phyloP scores from a whole-genome alignment of 2,888 invertebrate genomes.

The Drosophila prostipennis region DNA sequence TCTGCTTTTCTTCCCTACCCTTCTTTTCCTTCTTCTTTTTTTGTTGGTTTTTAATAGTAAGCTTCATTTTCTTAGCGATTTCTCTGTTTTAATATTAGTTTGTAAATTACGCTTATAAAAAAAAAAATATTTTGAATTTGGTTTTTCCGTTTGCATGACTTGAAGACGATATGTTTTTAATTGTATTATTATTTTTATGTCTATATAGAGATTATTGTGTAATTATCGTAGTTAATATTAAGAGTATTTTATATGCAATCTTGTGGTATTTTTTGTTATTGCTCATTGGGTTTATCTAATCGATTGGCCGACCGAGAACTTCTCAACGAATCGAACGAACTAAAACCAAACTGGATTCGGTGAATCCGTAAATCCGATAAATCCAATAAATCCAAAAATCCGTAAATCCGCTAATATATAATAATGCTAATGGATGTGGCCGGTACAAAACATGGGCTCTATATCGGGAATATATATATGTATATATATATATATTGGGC shows the following conservation, averaged over 20 bases:
- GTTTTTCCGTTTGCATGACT: slow-evolving; percentile 66
- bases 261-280: slow-evolving; percentile 41
- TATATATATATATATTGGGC: slow-evolving; percentile 14
- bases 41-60: slow-evolving; percentile 48
- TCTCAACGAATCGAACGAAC: slow-evolving; percentile 56
- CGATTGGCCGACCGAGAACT: slow-evolving; percentile 57
- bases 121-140: slow-evolving; percentile 46
- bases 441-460: slow-evolving; percentile 16
- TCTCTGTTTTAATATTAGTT: slow-evolving; percentile 60
- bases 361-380: background rate
- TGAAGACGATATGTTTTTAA: slow-evolving; percentile 77
- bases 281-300: slow-evolving; percentile 47
- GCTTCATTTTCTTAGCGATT: slow-evolving; percentile 51
- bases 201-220: slow-evolving; percentile 43
- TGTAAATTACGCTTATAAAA: slow-evolving; percentile 63
- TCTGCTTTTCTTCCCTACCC: background rate
- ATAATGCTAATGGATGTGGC: slow-evolving; percentile 33
- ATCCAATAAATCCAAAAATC: slow-evolving; percentile 9
- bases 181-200: slow-evolving; percentile 45
- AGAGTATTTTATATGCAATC: slow-evolving; percentile 46
- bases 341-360: slow-evolving; percentile 32
- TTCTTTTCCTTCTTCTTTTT: slow-evolving; percentile 4
- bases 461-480: slow-evolving; percentile 25
- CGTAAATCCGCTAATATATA: slow-evolving; percentile 37
- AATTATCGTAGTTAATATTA: slow-evolving; percentile 44